Conservation (phyloP, 2,888 invertebrate species). For the Tipula vernalis region DNA sequence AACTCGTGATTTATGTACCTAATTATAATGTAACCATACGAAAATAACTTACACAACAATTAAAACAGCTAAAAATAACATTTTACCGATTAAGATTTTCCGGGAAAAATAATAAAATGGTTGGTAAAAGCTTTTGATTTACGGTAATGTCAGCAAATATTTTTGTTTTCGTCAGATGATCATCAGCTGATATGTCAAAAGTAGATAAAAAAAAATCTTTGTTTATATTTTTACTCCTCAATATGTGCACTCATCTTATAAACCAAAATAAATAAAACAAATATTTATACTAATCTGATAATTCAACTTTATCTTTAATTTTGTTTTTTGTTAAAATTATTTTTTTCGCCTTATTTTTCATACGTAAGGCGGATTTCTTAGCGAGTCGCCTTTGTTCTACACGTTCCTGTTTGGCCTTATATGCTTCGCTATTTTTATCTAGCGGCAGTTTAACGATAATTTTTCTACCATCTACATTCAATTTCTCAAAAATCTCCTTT, state of each 20-base stretch:
- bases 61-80: neutral
- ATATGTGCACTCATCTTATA: neutral
- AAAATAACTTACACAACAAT: neutral
- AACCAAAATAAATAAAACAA: neutral
- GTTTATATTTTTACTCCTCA: neutral
- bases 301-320: neutral
- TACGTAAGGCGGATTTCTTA: neutral
- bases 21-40: neutral
- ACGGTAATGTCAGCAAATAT: conserved; percentile 4
- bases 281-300: neutral
- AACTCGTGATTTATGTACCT: neutral
- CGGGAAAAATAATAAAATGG: neutral
- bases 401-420: neutral
- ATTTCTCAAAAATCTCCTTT: neutral
- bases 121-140: neutral
- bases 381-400: neutral
- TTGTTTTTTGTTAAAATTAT: neutral
- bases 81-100: neutral
- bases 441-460: neutral
- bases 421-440: neutral
- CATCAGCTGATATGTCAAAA: conserved; percentile 9
- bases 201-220: neutral
- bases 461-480: neutral
- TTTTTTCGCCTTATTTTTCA: neutral
- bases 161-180: neutral